Conservation (phyloP, 1,140 invertebrate genomes). For the Bombus polaris region DNA sequence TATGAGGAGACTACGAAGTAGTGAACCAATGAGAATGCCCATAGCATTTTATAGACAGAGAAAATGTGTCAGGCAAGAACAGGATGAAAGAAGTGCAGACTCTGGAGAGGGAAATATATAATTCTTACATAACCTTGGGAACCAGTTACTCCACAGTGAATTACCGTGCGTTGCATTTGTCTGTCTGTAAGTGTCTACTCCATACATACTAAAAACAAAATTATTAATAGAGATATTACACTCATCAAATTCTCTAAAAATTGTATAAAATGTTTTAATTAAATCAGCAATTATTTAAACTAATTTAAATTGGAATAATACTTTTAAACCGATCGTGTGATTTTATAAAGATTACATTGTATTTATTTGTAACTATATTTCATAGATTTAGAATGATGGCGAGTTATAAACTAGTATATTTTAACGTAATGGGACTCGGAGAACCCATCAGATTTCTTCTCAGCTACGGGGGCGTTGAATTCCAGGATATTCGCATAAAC, state of each 20-base stretch:
- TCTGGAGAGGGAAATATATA: slow-evolving; percentile 24
- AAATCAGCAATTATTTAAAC: background rate
- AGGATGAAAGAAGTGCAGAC: background rate
- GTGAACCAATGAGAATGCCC: background rate
- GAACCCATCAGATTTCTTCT: slow-evolving; percentile 85
- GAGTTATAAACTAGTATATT: slow-evolving; percentile 84
- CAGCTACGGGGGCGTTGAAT: slow-evolving; percentile 83
- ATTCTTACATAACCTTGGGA: slow-evolving; percentile 7
- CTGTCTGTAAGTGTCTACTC: background rate
- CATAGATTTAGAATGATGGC: slow-evolving; percentile 57
- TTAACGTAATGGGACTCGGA: slow-evolving; percentile 85
- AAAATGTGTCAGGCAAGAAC: background rate
- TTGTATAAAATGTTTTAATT: background rate
- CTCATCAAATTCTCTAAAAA: background rate
- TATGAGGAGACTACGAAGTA: background rate
- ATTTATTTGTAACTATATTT: background rate
- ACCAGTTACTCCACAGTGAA: slow-evolving; percentile 30
- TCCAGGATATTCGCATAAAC: slow-evolving; percentile 83
- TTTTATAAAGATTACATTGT: background rate
- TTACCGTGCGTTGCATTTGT: background rate
- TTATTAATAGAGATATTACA: background rate
- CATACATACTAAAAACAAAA: background rate
- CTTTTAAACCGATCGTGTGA: background rate
- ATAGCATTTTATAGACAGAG: background rate
- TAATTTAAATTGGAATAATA: background rate